Evolutionary conservation across 2,797 vertebrate genomes (phyloP).

Genomic region (Rhabdophis nuchalis): DNA sequence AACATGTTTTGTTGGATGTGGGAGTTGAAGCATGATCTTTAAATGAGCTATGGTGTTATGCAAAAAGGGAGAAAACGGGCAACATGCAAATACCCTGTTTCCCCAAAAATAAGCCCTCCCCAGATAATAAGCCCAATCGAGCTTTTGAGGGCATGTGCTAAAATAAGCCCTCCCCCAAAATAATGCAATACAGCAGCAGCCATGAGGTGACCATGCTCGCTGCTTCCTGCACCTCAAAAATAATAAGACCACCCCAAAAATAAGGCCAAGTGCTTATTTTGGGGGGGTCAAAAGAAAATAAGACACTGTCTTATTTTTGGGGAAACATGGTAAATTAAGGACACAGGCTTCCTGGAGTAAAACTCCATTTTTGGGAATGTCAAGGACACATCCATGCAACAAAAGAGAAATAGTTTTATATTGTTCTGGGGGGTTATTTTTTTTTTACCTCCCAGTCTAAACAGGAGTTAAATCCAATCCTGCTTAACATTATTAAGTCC

Average conservation of each 20-base stretch:
- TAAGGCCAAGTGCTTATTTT: no score
- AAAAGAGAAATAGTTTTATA: not conserved
- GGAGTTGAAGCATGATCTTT: not conserved
- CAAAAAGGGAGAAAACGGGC: not conserved
- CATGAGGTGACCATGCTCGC: no score
- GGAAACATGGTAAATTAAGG: not conserved
- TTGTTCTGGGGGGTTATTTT: not conserved
- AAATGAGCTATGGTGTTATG: not conserved
- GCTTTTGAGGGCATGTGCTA: no score
- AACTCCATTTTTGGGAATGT: not conserved
- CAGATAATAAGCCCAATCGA: no score
- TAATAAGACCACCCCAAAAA: no score
- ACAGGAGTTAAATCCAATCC: not conserved
- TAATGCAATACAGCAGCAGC: no score
- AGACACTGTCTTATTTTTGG: no score
- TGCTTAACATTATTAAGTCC: not conserved
- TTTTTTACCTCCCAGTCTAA: not conserved
- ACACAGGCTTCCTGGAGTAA: not conserved
- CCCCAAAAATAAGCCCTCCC: no score
- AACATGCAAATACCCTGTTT: not conserved
- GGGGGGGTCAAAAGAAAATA: no score
- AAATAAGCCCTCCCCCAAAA: no score
- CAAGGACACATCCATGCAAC: not conserved
- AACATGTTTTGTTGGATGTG: not conserved
- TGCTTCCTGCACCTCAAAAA: no score